Evolutionary conservation across 2,797 vertebrate genomes (phyloP).

Genomic region (Diplodus sargus): DNA sequence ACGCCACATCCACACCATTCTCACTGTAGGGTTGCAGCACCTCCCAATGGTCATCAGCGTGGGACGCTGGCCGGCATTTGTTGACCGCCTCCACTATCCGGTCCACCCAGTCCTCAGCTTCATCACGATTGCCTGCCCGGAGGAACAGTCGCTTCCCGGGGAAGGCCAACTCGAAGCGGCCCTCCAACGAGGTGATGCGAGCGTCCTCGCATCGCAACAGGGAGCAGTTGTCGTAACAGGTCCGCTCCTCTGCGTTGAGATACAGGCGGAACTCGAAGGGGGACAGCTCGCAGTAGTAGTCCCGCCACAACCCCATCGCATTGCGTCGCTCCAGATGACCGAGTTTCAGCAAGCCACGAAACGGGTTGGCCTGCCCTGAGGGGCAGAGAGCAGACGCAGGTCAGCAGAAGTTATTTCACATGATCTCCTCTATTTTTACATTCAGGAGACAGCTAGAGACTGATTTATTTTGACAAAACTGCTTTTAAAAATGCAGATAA

Average conservation of each 20-base stretch:
- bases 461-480: neutral
- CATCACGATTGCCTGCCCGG: slow-evolving; percentile 88
- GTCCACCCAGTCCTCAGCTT: slow-evolving; percentile 98
- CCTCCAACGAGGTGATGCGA: slow-evolving; percentile 82
- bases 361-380: slow-evolving; percentile 93
- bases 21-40: slow-evolving; percentile 74
- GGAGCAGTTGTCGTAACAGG: slow-evolving; percentile 90
- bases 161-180: slow-evolving; percentile 92
- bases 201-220: slow-evolving; percentile 91
- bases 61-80: slow-evolving; percentile 86
- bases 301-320: slow-evolving; percentile 92
- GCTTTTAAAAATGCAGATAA: neutral
- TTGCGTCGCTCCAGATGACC: slow-evolving; percentile 90
- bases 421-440: neutral
- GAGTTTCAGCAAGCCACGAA: slow-evolving; percentile 94
- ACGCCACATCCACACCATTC: slow-evolving; percentile 49
- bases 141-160: slow-evolving; percentile 88
- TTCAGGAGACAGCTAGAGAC: neutral
- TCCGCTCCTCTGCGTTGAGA: slow-evolving; percentile 86
- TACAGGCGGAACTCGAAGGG: slow-evolving; percentile 93
- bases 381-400: neutral
- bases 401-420: neutral
- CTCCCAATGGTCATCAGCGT: slow-evolving; percentile 88
- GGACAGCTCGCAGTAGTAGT: slow-evolving; percentile 93
- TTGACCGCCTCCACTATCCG: slow-evolving; percentile 90